Percentiles rank a stretch among this genome's conserved stretches.
phyloP scores from a whole-genome alignment of 2,113 vertebrate species.

The Pituophis catenifer region DNA sequence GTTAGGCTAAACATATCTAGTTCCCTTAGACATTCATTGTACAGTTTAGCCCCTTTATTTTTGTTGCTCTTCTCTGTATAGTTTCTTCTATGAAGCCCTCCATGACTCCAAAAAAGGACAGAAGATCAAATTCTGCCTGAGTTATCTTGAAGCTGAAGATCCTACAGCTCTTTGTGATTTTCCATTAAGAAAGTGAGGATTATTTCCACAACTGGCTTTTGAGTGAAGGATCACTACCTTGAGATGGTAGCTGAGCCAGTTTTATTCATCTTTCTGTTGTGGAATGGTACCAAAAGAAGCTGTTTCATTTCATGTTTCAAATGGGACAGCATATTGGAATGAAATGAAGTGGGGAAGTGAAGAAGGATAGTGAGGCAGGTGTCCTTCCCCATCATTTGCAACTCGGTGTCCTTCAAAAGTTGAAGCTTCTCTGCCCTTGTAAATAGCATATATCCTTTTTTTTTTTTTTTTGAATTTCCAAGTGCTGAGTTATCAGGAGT shows the following conservation, averaged over 20 bases:
- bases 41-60: not conserved
- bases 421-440: not conserved
- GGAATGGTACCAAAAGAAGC: not conserved
- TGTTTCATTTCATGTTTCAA: not conserved
- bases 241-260: not conserved
- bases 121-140: not conserved
- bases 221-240: not conserved
- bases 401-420: not conserved
- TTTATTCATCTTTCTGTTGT: not conserved
- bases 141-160: not conserved
- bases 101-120: not conserved
- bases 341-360: not conserved
- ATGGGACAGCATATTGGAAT: not conserved
- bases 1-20: not conserved
- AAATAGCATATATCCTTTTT: not conserved
- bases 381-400: not conserved
- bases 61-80: not conserved
- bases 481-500: not conserved
- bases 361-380: not conserved
- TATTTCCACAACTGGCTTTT: not conserved
- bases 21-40: not conserved
- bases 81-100: not conserved
- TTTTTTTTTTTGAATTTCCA: not conserved
- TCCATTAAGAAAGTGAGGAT: not conserved
- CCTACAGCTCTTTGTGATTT: not conserved